These are phyloP conservation scores for Cephus sareptanus DNA, from an alignment of 2,888 invertebrate species.

Conservation along the genomic window DNA sequence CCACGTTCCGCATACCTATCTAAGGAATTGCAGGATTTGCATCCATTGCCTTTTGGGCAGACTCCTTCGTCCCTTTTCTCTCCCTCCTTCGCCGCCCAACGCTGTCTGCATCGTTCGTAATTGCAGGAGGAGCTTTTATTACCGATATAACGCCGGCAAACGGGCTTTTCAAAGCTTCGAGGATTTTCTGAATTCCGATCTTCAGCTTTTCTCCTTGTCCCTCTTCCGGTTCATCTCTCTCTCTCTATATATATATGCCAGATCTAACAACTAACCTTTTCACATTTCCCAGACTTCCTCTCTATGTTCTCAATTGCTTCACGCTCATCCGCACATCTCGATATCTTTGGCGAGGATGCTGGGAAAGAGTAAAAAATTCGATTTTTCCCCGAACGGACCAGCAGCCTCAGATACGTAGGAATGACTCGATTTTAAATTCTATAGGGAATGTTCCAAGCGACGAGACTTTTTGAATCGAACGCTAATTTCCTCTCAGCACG, in stretches of 20 bases:
- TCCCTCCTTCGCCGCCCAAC: background rate
- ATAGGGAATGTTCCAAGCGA: background rate
- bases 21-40: background rate
- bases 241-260: too few relatives aligned
- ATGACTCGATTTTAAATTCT: background rate
- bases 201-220: background rate
- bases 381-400: background rate
- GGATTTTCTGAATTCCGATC: background rate
- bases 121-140: background rate
- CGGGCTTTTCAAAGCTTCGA: background rate
- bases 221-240: background rate
- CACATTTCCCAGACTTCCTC: background rate
- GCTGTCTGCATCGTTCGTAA: background rate
- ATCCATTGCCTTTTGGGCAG: constrained; percentile 13
- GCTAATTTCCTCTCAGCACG: constrained; percentile 46
- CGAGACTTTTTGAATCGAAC: constrained; percentile 51
- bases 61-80: background rate
- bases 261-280: background rate
- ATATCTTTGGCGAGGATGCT: background rate
- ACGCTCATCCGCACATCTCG: background rate
- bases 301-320: background rate
- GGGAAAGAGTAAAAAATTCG: background rate
- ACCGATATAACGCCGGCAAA: background rate
- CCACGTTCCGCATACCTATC: background rate
- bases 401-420: background rate